Conservation (phyloP, 1,140 invertebrate species). For the Pseudomyrmex sp. region DNA sequence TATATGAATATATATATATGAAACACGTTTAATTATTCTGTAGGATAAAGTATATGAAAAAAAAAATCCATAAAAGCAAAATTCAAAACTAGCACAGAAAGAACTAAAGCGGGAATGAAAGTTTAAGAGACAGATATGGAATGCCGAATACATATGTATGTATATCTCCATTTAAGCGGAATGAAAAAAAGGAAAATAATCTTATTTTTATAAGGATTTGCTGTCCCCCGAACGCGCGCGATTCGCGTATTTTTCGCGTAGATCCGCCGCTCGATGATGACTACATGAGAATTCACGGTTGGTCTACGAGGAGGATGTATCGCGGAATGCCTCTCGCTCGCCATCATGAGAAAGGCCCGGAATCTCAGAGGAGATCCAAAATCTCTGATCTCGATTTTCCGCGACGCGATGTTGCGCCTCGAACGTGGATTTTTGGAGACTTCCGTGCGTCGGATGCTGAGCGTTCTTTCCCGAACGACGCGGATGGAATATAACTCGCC, state of each 20-base stretch:
- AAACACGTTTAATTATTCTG: too few species aligned
- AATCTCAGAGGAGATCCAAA: constrained; percentile 38
- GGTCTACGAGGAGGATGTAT: constrained; percentile 10
- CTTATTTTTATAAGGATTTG: constrained; percentile 15
- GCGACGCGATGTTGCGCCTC: not conserved
- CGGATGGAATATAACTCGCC: constrained; percentile 12
- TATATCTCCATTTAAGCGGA: not conserved
- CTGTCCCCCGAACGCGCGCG: not conserved
- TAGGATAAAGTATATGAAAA: too few species aligned
- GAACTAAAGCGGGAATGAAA: not conserved
- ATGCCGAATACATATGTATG: not conserved
- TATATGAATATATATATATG: too few species aligned
- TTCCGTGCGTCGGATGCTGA: constrained; percentile 6
- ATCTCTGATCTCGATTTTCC: constrained; percentile 1
- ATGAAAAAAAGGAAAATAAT: constrained; percentile 1
- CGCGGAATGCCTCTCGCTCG: not conserved
- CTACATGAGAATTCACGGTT: constrained; percentile 23
- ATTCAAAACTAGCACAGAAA: not conserved
- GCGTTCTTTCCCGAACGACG: constrained; percentile 9
- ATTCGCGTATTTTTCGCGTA: constrained; percentile 24
- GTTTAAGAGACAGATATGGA: not conserved
- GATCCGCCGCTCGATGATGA: constrained; percentile 5
- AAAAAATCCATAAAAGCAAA: not conserved
- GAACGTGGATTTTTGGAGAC: constrained; percentile 16
- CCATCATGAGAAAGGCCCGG: constrained; percentile 4